Evolutionary conservation across 2,113 vertebrate genomes (phyloP).

Genomic region (Hemichromis elongatus): DNA sequence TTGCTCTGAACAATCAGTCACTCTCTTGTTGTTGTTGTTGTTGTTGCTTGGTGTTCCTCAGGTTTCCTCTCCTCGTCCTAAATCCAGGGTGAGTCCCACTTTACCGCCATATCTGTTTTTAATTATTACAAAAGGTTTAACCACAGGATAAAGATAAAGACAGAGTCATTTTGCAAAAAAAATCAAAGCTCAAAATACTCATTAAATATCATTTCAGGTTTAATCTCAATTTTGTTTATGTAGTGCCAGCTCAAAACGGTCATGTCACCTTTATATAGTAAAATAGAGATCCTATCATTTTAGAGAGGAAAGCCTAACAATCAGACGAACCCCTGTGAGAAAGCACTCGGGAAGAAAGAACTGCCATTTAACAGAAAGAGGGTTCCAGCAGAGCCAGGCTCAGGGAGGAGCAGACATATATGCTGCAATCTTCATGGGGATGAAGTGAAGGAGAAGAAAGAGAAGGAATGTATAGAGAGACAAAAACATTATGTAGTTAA

Average conservation of each 20-base stretch:
- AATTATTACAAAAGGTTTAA: background rate
- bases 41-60: slow-evolving; percentile 46
- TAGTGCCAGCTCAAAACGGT: background rate
- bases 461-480: accelerated
- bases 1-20: slow-evolving; percentile 20
- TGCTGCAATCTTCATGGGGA: background rate
- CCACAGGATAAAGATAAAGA: background rate
- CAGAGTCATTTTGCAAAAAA: background rate
- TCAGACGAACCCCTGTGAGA: background rate
- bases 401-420: background rate
- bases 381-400: background rate
- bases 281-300: background rate
- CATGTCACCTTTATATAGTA: accelerated
- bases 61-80: slow-evolving; percentile 76
- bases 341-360: background rate
- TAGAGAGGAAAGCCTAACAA: background rate
- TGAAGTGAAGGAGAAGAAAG: background rate
- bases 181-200: background rate
- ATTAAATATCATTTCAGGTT: background rate
- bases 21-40: slow-evolving; percentile 18
- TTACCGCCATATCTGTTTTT: background rate
- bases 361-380: background rate
- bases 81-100: slow-evolving; percentile 73
- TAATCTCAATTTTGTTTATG: background rate
- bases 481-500: background rate